Evolutionary conservation across 2,888 invertebrate species (phyloP), one percentile per base, ranked within the genome.

Genomic region (Drosophila mercatorum): DNA sequence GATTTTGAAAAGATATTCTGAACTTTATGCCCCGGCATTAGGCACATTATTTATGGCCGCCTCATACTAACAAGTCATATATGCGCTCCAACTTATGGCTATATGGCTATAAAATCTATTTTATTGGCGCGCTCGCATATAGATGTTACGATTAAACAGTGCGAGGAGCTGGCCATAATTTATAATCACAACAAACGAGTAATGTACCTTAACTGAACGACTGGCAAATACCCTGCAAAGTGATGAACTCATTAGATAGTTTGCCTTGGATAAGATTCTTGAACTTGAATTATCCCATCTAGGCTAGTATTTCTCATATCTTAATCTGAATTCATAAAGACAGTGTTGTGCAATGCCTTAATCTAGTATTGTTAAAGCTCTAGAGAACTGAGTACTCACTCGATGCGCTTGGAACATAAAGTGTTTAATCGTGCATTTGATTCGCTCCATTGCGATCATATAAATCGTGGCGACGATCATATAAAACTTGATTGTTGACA

Each of bases 401-500:
- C n/a, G 12, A 36, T 17, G 5, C 12, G 41, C 12, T 34, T 14
- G 6, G 14, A 62, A 62, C 31, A 47, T 40, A n/a, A 31, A 22
- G 17, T 46, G 40, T 17, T 40, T 51, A 41, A 59, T 40, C 44
- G 12, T 14, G 49, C 14, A 59, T 59, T 59, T n/a, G 44, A 51
- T 53, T 64, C 60, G 63, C 55, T 59, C 31, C 46, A 68, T 61
- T 73, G 68, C 58, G 75, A 80, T 70, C 69, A 71, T 68, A 88
- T 80, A 80, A 76, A 80, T 88, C 58, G 82, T 60, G 47, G 59
- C 70, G 55, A 66, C 68, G 77, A 82, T 85, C 71, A 61, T 60
- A 62, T 68, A 72, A 57, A 80, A 66, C 69, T 75, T 59, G 66
- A 81, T 75, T 72, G 83, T 73, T 72, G 86, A 83, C 88, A 85